Percentiles rank a stretch among this genome's conserved stretches.
phyloP scores from a whole-genome alignment of 2,888 invertebrate genomes.

The Salticus scenicus region DNA sequence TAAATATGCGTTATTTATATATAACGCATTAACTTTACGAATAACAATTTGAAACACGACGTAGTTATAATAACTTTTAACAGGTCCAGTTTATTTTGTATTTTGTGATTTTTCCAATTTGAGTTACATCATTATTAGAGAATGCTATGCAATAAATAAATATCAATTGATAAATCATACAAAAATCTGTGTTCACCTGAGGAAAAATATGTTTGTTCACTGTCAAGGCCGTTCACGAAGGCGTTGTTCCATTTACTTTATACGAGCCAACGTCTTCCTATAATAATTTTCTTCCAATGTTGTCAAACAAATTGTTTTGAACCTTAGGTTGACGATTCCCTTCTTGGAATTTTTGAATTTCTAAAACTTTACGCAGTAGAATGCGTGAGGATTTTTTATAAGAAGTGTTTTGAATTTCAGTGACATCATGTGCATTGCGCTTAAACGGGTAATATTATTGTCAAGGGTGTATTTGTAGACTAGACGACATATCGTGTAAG shows the following conservation, averaged over 20 bases:
- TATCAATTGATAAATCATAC: background rate
- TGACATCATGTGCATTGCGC: too few relatives aligned
- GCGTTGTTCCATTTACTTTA: constrained; percentile 2
- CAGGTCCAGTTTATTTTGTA: too few relatives aligned
- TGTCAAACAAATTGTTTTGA: constrained; percentile 7
- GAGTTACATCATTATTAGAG: too few relatives aligned
- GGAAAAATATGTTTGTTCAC: constrained; percentile 34
- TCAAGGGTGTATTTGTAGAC: too few relatives aligned
- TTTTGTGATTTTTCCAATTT: too few relatives aligned
- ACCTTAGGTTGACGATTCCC: background rate
- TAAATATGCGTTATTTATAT: constrained; percentile 23
- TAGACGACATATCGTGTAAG: too few relatives aligned
- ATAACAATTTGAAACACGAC: constrained; percentile 4
- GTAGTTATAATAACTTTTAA: too few relatives aligned
- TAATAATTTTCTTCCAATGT: background rate
- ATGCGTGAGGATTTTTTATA: constrained; percentile 26
- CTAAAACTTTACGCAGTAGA: constrained; percentile 19
- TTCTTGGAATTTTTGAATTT: background rate
- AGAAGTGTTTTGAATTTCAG: background rate
- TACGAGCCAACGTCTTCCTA: background rate
- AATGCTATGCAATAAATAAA: background rate
- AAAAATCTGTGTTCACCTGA: background rate
- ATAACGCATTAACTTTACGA: constrained; percentile 10
- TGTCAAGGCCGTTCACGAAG: constrained; percentile 24
- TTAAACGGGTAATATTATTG: too few relatives aligned